Conservation (phyloP, 2,888 invertebrate genomes). For the Melitaea athalia region DNA sequence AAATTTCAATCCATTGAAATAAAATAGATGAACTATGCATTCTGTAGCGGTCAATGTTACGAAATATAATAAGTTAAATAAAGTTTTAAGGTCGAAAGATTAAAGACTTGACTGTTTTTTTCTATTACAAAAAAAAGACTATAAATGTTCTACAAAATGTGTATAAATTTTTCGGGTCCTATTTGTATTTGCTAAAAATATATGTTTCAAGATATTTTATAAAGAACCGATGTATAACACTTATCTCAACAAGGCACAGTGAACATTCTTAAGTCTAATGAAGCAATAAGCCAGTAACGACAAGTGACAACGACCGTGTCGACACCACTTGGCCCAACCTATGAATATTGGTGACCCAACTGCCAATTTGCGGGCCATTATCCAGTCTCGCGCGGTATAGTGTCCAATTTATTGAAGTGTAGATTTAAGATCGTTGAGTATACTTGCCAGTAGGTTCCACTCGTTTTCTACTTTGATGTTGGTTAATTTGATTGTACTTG, state of each 20-base stretch:
- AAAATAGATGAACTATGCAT: too few relatives aligned
- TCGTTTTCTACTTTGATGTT: not conserved
- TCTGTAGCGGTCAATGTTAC: too few relatives aligned
- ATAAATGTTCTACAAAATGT: too few relatives aligned
- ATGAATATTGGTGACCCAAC: constrained; percentile 13
- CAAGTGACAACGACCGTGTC: constrained; percentile 7
- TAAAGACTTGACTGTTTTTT: too few relatives aligned
- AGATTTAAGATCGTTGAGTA: not conserved
- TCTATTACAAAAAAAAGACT: too few relatives aligned
- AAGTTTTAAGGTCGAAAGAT: too few relatives aligned
- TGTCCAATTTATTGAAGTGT: constrained; percentile 9
- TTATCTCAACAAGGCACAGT: not conserved
- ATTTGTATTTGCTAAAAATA: too few relatives aligned
- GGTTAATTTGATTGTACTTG: too few relatives aligned
- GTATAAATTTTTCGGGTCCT: too few relatives aligned
- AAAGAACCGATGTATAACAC: not conserved
- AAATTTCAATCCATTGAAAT: too few relatives aligned
- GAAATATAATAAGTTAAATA: too few relatives aligned
- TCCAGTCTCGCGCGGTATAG: constrained; percentile 3
- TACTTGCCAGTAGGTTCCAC: not conserved
- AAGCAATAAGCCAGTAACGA: constrained; percentile 9
- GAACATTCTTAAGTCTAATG: constrained; percentile 3
- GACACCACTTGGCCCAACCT: constrained; percentile 10
- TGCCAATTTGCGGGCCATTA: constrained; percentile 14
- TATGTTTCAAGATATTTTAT: not conserved